Conservation (phyloP, 2,888 invertebrate genomes). For the Periphyllus acericola region DNA sequence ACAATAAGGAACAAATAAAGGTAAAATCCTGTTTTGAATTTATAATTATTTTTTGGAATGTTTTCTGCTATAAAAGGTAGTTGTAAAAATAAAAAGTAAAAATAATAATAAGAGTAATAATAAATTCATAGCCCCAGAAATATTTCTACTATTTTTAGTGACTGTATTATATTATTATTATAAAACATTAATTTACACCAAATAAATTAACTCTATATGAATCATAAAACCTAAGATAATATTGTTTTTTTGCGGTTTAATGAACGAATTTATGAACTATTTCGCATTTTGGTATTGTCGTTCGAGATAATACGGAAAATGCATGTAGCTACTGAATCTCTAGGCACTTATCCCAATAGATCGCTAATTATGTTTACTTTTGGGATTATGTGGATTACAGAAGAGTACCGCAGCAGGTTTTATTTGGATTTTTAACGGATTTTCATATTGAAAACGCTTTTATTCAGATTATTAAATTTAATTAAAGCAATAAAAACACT, state of each 20-base stretch:
- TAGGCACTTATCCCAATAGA: background rate
- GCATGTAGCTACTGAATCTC: background rate
- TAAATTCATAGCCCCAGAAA: too few species aligned
- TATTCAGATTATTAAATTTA: constrained; percentile 28
- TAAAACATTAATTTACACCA: background rate
- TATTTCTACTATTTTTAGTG: background rate
- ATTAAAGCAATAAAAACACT: background rate
- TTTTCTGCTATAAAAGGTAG: too few species aligned
- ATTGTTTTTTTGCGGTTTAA: background rate
- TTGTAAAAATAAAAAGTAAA: too few species aligned
- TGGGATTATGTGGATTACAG: background rate
- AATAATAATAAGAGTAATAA: too few species aligned
- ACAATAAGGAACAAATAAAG: too few species aligned
- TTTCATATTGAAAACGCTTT: constrained; percentile 10
- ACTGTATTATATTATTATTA: background rate
- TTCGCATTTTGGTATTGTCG: background rate
- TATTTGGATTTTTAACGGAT: background rate
- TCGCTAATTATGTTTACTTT: constrained; percentile 19
- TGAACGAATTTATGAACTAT: constrained; percentile 1
- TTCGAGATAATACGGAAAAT: background rate
- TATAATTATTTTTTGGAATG: too few species aligned
- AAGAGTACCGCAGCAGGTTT: background rate
- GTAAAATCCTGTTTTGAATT: too few species aligned
- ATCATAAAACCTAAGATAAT: background rate
- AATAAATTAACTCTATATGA: background rate